A percentile compares a stretch with the other conserved stretches of the same genome.
Conservation (phyloP, 2,888 invertebrate genomes). For the Clitarchus hookeri region DNA sequence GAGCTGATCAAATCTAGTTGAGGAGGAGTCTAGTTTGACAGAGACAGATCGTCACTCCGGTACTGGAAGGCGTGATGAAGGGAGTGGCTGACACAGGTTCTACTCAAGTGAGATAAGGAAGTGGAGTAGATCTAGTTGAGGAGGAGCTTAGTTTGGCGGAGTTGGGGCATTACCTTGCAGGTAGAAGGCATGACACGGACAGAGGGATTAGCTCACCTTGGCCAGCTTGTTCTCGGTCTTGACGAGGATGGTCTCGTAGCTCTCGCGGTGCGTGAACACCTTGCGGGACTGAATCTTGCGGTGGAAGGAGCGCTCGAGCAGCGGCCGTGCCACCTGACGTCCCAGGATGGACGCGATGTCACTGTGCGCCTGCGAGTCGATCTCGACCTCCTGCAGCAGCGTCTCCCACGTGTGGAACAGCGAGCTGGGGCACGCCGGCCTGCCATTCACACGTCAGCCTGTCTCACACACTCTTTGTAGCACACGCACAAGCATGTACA, state of each 20-base stretch:
- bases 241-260: constrained; percentile 83
- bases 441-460: constrained; percentile 50
- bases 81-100: too few species aligned
- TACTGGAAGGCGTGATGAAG: too few species aligned
- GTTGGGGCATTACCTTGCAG: too few species aligned
- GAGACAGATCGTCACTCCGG: too few species aligned
- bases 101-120: too few species aligned
- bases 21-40: too few species aligned
- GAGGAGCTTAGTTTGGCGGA: too few species aligned
- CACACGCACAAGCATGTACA: too few species aligned
- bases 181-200: too few species aligned
- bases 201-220: constrained; percentile 57
- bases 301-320: constrained; percentile 85
- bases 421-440: constrained; percentile 77
- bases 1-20: too few species aligned
- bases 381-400: constrained; percentile 86
- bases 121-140: too few species aligned
- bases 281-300: constrained; percentile 90
- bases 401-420: constrained; percentile 91
- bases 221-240: constrained; percentile 81
- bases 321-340: constrained; percentile 77
- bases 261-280: constrained; percentile 87
- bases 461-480: too few species aligned
- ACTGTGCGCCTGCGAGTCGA: constrained; percentile 82
- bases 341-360: constrained; percentile 82